Conservation (phyloP, 2,797 vertebrate genomes). For the Tauraco hartlaubi region DNA sequence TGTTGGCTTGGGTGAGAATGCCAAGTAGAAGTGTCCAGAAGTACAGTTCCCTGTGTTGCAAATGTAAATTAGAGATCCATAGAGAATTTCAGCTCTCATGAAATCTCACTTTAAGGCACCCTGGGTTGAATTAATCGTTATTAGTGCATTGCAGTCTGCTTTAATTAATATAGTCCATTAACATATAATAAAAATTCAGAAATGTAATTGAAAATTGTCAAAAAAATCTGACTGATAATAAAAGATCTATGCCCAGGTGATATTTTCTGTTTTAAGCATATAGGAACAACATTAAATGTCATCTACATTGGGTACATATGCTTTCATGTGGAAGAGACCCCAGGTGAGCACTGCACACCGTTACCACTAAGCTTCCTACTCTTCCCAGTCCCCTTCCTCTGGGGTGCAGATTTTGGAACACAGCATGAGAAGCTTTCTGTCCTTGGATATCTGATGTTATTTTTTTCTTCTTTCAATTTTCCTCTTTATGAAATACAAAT, state of each 20-base stretch:
- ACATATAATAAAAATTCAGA: constrained; percentile 48
- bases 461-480: neutral
- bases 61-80: constrained; percentile 53
- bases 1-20: neutral
- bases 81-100: constrained; percentile 43
- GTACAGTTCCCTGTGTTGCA: neutral
- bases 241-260: neutral
- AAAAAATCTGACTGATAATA: constrained; percentile 18
- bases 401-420: neutral
- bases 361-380: neutral
- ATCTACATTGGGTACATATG: neutral
- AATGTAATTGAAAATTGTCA: constrained; percentile 47
- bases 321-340: neutral
- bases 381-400: neutral
- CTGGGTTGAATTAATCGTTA: constrained; percentile 31
- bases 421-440: neutral
- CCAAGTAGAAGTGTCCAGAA: neutral
- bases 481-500: neutral
- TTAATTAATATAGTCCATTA: constrained; percentile 62
- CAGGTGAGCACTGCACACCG: neutral
- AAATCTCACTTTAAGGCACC: constrained; percentile 39
- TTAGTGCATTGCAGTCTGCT: constrained; percentile 42
- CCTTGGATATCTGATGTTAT: neutral
- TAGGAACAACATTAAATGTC: neutral
- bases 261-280: neutral